phyloP scores from a whole-genome alignment of 2,113 vertebrate species.

The Cyphomyrus plagiostoma region DNA sequence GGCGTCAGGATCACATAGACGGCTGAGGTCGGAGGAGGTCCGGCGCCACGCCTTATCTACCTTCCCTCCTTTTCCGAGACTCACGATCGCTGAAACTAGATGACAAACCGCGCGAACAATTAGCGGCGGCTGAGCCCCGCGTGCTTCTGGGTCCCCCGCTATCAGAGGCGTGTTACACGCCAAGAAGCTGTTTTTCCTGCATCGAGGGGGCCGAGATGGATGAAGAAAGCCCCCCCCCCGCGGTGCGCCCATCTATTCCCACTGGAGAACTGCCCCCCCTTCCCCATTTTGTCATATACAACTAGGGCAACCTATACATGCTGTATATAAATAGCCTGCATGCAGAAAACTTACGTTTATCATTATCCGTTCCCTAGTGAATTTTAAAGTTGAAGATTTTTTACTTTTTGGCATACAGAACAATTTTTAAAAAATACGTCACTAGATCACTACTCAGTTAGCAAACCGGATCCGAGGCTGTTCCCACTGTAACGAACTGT shows the following conservation, averaged over 20 bases:
- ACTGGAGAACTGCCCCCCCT: not conserved
- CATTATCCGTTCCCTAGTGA: not conserved
- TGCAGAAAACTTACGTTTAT: not conserved
- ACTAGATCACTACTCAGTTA: not conserved
- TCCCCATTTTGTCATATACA: not conserved
- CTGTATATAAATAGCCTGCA: not conserved
- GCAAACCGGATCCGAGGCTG: not conserved
- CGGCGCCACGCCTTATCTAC: not conserved
- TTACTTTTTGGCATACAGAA: not conserved
- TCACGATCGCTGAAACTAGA: not conserved
- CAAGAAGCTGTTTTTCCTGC: not conserved
- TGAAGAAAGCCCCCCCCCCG: not conserved
- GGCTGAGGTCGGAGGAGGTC: not conserved
- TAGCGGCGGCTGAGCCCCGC: not conserved
- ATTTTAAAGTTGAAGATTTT: not conserved
- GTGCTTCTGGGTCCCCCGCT: not conserved
- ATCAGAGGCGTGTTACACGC: not conserved
- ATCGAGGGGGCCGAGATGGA: not conserved
- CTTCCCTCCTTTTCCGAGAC: not conserved
- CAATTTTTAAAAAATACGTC: not conserved
- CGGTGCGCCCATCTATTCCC: not conserved
- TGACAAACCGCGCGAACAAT: not conserved
- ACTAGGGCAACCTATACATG: not conserved
- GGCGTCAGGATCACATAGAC: not conserved
- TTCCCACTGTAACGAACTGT: not conserved